These are phyloP conservation scores for Podotricha telesiphe DNA, from an alignment of 2,888 invertebrate genomes.

Conservation along the genomic window DNA sequence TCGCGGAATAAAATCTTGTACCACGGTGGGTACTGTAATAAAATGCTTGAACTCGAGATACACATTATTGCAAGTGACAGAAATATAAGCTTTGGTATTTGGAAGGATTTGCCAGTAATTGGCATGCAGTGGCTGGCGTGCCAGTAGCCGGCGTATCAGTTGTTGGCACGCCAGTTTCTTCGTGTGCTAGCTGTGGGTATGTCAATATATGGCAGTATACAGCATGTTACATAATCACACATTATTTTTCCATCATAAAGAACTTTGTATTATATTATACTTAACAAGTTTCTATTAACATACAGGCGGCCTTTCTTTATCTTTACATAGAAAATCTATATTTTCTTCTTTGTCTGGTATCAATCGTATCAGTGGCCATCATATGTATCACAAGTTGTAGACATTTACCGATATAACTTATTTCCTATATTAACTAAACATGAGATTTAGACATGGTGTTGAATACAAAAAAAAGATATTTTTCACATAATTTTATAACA, in stretches of 20 bases:
- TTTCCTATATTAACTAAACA: background rate
- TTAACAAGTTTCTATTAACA: too few species aligned
- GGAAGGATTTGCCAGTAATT: background rate
- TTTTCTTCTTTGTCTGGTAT: background rate
- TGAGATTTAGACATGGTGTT: background rate
- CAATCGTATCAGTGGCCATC: too few species aligned
- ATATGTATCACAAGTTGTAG: background rate
- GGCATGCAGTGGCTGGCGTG: background rate
- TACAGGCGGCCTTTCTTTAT: too few species aligned
- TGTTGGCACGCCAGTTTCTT: background rate
- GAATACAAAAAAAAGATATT: background rate
- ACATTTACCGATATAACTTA: constrained; percentile 3
- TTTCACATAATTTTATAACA: background rate
- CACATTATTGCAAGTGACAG: background rate
- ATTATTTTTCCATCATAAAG: background rate
- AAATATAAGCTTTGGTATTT: too few species aligned
- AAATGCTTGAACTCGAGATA: background rate
- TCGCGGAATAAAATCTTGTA: constrained; percentile 35
- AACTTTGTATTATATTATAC: too few species aligned
- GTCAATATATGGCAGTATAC: background rate
- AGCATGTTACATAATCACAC: background rate
- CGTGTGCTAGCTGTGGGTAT: background rate
- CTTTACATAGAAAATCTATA: background rate
- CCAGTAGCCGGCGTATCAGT: background rate
- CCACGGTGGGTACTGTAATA: constrained; percentile 12